phyloP scores from a whole-genome alignment of 1,140 invertebrate genomes.

The Sarcophaga bullata region DNA sequence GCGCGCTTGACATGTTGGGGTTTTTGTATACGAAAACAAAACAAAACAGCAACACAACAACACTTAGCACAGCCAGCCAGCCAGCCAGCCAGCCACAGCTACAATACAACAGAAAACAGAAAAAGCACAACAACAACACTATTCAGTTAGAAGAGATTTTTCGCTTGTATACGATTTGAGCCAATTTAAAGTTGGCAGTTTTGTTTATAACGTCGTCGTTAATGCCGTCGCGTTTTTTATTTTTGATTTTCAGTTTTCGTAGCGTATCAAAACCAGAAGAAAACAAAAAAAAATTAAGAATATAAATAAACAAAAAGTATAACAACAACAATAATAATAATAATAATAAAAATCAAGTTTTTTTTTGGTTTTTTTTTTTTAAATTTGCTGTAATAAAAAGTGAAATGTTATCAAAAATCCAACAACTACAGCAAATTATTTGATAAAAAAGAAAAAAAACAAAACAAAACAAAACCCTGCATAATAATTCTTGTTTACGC shows the following conservation, averaged over 20 bases:
- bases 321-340: neutral
- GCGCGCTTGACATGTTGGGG: no score
- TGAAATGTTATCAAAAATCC: no score
- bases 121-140: slow-evolving; percentile 6
- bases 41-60: neutral
- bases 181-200: slow-evolving; percentile 48
- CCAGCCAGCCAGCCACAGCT: neutral
- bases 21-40: neutral
- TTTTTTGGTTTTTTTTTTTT: no score
- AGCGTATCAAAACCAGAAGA: neutral
- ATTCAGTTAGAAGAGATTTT: slow-evolving; percentile 44
- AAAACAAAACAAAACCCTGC: no score
- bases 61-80: neutral
- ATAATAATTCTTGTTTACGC: no score
- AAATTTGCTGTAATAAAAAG: neutral
- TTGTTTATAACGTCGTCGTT: slow-evolving; percentile 48
- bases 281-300: neutral
- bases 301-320: neutral
- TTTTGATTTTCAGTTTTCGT: slow-evolving; percentile 34
- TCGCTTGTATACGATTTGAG: slow-evolving; percentile 45
- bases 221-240: slow-evolving; percentile 43
- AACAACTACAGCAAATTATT: no score
- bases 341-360: neutral
- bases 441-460: no score
- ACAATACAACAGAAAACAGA: neutral